Evolutionary conservation across 2,113 vertebrate genomes (phyloP).

Genomic region (Copsychus sechellarum): DNA sequence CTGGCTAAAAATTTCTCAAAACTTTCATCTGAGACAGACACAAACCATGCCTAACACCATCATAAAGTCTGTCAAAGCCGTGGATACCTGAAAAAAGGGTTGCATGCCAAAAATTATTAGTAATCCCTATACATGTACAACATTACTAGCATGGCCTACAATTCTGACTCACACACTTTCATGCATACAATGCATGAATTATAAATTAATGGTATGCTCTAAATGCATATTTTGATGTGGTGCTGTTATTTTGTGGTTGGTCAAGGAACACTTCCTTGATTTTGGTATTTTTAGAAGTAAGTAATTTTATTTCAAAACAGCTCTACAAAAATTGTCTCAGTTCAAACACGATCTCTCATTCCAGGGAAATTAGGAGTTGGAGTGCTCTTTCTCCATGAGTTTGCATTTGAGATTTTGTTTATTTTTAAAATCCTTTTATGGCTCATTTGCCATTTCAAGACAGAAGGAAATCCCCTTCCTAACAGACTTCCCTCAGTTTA

Average conservation of each 20-base stretch:
- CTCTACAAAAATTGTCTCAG: background rate
- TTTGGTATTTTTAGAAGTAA: background rate
- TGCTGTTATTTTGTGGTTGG: background rate
- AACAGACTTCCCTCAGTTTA: background rate
- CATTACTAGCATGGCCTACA: background rate
- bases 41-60: background rate
- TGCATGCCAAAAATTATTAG: background rate
- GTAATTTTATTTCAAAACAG: background rate
- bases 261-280: background rate
- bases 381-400: background rate
- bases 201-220: background rate
- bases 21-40: slow-evolving; percentile 28
- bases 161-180: background rate
- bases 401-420: background rate
- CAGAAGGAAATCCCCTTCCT: background rate
- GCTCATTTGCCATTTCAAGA: background rate
- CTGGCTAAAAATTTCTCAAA: slow-evolving; percentile 46
- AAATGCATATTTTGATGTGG: background rate
- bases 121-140: background rate
- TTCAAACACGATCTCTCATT: background rate
- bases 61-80: background rate
- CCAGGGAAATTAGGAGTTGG: background rate
- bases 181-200: background rate
- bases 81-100: background rate
- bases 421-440: background rate